Percentiles rank a stretch among this genome's conserved stretches.
Evolutionary conservation across 2,888 invertebrate genomes (phyloP).

Genomic region (Monoplex corrugatus): DNA sequence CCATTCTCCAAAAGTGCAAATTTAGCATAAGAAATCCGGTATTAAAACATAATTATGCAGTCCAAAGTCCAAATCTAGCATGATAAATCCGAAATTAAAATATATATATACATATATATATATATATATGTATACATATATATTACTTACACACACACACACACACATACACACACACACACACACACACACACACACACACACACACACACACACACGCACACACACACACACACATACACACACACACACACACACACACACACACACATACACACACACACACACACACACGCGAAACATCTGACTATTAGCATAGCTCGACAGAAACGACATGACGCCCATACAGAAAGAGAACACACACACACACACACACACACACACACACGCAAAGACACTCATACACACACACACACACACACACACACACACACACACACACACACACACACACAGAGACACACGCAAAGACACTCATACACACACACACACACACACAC

Average conservation of each 20-base stretch:
- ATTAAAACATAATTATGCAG: no score
- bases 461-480: background rate
- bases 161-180: slow-evolving; percentile 7
- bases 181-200: slow-evolving; percentile 5
- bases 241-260: slow-evolving; percentile 18
- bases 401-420: background rate
- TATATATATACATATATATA: no score
- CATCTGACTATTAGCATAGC: background rate
- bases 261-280: slow-evolving; percentile 9
- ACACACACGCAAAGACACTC: background rate
- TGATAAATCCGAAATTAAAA: no score
- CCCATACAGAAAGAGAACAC: no score
- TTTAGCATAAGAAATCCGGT: no score
- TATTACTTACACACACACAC: background rate
- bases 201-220: background rate
- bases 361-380: background rate
- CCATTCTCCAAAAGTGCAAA: no score
- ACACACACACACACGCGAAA: background rate
- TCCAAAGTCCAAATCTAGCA: no score
- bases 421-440: slow-evolving; percentile 18
- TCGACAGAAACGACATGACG: no score
- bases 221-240: slow-evolving; percentile 16
- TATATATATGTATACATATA: no score
- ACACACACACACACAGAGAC: slow-evolving; percentile 3
- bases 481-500: slow-evolving; percentile 22